These are phyloP conservation scores for Lasiommata megera DNA, from an alignment of 2,888 invertebrate species.

Conservation along the genomic window DNA sequence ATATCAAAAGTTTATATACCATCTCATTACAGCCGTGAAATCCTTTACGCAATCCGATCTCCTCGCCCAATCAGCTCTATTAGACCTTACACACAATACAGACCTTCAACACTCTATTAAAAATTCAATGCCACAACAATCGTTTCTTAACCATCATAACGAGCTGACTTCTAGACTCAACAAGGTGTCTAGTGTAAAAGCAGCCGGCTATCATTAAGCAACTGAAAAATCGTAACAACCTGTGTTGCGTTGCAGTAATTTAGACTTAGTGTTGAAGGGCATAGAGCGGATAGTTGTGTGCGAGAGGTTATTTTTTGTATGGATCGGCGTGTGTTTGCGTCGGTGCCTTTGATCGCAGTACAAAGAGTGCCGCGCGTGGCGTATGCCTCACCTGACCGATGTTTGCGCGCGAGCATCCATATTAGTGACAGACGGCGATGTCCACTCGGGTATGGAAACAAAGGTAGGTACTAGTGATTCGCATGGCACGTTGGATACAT, in stretches of 20 bases:
- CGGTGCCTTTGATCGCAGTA: slow-evolving; percentile 70
- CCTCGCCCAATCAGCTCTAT: slow-evolving; percentile 13
- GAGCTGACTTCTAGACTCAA: slow-evolving; percentile 65
- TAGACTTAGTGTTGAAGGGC: neutral
- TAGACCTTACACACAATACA: slow-evolving; percentile 15
- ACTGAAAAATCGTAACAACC: slow-evolving; percentile 9
- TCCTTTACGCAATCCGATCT: slow-evolving; percentile 14
- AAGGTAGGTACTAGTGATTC: slow-evolving; percentile 26
- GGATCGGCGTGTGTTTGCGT: slow-evolving; percentile 49
- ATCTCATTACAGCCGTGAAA: slow-evolving; percentile 21
- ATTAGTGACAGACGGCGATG: slow-evolving; percentile 29
- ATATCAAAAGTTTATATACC: slow-evolving; percentile 12
- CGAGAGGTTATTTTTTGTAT: slow-evolving; percentile 8
- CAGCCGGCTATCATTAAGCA: slow-evolving; percentile 26
- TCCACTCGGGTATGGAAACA: slow-evolving; percentile 23
- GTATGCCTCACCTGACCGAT: slow-evolving; percentile 75
- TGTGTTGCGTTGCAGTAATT: neutral
- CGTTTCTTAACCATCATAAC: slow-evolving; percentile 51
- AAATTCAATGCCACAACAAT: slow-evolving; percentile 36
- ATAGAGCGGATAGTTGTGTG: slow-evolving; percentile 14
- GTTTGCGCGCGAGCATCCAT: slow-evolving; percentile 41
- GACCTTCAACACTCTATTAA: slow-evolving; percentile 26
- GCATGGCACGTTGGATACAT: slow-evolving; percentile 17
- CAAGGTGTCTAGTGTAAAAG: slow-evolving; percentile 68
- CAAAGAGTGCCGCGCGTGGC: slow-evolving; percentile 76